Evolutionary conservation across 1,140 invertebrate genomes (phyloP), one percentile per base, ranked within the genome.

Genomic region (Polyergus mexicanus): DNA sequence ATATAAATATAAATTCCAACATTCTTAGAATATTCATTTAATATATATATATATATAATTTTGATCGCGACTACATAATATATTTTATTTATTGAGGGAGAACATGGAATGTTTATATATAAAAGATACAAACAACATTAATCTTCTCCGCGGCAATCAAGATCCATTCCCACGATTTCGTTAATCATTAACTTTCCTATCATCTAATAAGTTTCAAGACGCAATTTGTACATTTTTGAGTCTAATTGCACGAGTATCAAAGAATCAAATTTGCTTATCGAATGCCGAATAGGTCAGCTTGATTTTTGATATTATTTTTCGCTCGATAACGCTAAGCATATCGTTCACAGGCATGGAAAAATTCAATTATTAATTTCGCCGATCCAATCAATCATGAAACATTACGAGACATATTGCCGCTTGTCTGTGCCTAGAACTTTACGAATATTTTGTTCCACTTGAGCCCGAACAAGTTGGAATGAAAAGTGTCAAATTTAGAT

Each of bases 301-400:
- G 60, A 47, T 74, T 83, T 83, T 83, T 74, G 62, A 74, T 83
- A 74, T 72, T 38, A n/a, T 72, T 71, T 22, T 41, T 72, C 54
- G n/a, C 47, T 66, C 74, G 28, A 66, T 85, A 65, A 78, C 60
- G 19, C 35, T 66, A 78, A 78, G 19, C 35, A n/a, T 10, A 28
- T 32, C 62, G 44, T 0, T 44, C 16, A 47, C 28, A 2, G 8
- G 32, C 28, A 10, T 5, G 25, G 47, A 41, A 72, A 38, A 63
- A 38, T 38, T 89, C 88, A 56, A 86, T 89, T 89, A 89, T 89
- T 78, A 86, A 89, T 75, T 89, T 65, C 72, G 16, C 58, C 63
- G 71, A 89, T 84, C 66, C 86, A 89, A 89, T 89, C 88, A 74
- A 16, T 56, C 58, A 38, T 54, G 72, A 78, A 35, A 89, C 84